These are phyloP conservation scores for Mystacides longicornis DNA, from an alignment of 2,888 invertebrate genomes.

Conservation along the genomic window DNA sequence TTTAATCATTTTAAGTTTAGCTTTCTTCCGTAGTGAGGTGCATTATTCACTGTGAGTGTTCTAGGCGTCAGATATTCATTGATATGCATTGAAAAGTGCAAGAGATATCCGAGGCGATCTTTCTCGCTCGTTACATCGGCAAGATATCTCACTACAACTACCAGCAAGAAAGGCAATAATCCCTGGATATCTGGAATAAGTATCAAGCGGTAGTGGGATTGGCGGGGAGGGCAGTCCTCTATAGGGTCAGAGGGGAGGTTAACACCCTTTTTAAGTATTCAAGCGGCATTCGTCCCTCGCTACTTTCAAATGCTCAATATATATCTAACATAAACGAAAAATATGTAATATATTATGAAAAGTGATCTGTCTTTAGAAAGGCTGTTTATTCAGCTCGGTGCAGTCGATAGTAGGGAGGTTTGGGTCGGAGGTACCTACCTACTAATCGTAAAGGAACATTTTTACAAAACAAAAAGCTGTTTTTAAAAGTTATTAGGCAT, in stretches of 20 bases:
- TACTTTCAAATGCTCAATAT: conserved; percentile 15
- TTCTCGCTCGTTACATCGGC: conserved; percentile 3
- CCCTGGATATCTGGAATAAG: conserved; percentile 17
- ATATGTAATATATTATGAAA: conserved; percentile 27
- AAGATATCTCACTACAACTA: neutral
- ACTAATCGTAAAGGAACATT: no score
- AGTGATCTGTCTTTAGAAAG: conserved; percentile 26
- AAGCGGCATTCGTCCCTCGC: conserved; percentile 23
- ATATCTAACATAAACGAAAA: conserved; percentile 25
- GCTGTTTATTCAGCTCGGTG: conserved; percentile 20
- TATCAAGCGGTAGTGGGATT: no score
- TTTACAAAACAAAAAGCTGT: no score
- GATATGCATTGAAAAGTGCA: conserved; percentile 18
- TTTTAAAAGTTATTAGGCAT: no score
- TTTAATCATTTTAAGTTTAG: neutral
- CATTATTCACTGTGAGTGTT: conserved; percentile 1
- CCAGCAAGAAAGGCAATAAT: conserved; percentile 24
- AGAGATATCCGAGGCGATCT: conserved; percentile 9
- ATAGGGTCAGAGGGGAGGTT: conserved; percentile 12
- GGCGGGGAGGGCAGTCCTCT: conserved; percentile 7
- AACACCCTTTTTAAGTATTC: conserved; percentile 25
- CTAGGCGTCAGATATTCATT: conserved; percentile 2
- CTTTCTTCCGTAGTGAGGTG: neutral
- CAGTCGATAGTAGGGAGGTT: neutral
- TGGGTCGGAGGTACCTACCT: no score